Evolutionary conservation across 2,797 vertebrate genomes (phyloP), one percentile per base, ranked within the genome.

Genomic region (Adrianichthys oophorus): DNA sequence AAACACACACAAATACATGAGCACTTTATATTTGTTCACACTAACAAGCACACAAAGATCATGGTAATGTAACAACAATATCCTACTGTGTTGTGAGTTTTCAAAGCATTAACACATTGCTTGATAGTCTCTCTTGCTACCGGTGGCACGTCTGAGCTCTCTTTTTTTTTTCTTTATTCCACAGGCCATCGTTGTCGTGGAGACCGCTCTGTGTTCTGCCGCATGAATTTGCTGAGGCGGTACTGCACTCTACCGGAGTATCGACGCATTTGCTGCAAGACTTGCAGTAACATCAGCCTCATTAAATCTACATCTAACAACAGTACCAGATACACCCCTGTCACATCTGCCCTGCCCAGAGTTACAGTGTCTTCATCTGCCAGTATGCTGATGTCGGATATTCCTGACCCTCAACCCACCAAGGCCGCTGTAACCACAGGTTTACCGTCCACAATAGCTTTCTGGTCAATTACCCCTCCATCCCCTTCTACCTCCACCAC

Each of bases 191-290:
- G 85, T 83, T 98, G 98, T 89, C 92, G 93, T 89, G 93, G 92
- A 68, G 97, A 99, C 92, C 97, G 94, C 82, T 96, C 96, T 21
- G 84, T 93, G 72, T 94, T 99, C 82, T 99, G 98, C 85, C 94
- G 89, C 72, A 94, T 95, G 95, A 95, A 96, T 54, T 90, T 85
- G 72, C 90, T 98, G 76, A 92, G 90, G 65, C 94, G 92, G 17
- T 93, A 98, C 84, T 99, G 98, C 90, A 85, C 91, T 43, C 92
- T 96, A 56, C 93, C 95, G 13, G 91, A 93, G 59, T 97, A 91
- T 87, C 91, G 90, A 73, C 95, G 93, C 64, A 91, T 99, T 62
- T 99, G 97, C 84, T 98, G 98, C 92, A 94, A 94, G 79, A 93
- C 95, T 71, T 99, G 97, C 75, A 93, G 90, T 48, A 70, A 54